phyloP scores from a whole-genome alignment of 2,888 invertebrate species.

The Polydrusus tereticollis region DNA sequence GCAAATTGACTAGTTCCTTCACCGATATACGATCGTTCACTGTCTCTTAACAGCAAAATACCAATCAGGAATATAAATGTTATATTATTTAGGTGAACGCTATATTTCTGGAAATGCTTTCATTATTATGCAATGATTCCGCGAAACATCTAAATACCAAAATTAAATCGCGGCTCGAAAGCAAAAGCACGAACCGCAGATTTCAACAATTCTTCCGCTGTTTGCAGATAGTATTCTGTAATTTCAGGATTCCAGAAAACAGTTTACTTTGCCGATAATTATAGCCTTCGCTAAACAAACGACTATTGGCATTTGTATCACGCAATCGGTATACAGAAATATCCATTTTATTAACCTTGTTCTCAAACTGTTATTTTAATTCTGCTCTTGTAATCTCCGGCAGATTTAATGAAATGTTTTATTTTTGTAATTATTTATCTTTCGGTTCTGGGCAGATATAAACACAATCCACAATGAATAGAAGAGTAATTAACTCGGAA shows the following conservation, averaged over 20 bases:
- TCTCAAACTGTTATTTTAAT: conserved; percentile 11
- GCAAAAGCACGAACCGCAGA: conserved; percentile 13
- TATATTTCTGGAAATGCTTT: background rate
- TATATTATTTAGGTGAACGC: background rate
- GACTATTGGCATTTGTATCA: conserved; percentile 18
- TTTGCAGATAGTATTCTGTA: conserved; percentile 18
- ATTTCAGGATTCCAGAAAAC: conserved; percentile 14
- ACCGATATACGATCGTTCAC: too few species aligned
- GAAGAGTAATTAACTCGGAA: background rate
- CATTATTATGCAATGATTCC: background rate
- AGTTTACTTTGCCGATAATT: conserved; percentile 18
- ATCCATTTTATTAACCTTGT: conserved; percentile 20
- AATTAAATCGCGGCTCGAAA: conserved; percentile 5
- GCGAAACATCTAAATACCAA: conserved; percentile 1
- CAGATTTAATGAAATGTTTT: background rate
- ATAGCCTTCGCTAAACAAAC: conserved; percentile 18
- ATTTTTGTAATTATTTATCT: background rate
- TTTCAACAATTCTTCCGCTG: conserved; percentile 22
- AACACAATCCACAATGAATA: background rate
- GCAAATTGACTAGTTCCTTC: too few species aligned
- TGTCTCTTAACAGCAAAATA: too few species aligned
- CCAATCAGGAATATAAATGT: too few species aligned
- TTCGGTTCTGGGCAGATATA: too few species aligned
- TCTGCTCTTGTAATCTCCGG: background rate
- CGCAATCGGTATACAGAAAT: conserved; percentile 16